Evolutionary conservation across 2,113 vertebrate genomes (phyloP).

Genomic region (Gallinago undulata): DNA sequence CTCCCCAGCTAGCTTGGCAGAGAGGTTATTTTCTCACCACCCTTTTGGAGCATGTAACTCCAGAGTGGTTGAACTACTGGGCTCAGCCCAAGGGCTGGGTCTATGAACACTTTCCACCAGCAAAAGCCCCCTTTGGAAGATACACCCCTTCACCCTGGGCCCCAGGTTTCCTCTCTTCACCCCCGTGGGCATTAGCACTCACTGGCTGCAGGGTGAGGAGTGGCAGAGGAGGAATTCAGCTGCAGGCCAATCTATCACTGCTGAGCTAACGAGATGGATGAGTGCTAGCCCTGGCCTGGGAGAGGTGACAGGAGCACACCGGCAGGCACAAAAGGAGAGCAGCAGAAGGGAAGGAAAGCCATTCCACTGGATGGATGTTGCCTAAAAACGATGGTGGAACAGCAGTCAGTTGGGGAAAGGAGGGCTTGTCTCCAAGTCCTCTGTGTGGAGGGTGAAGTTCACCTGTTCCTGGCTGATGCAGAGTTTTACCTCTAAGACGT

Average conservation of each 20-base stretch:
- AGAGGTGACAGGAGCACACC: background rate
- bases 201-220: background rate
- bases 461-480: background rate
- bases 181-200: accelerated
- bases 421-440: background rate
- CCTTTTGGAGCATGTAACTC: background rate
- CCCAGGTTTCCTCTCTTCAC: background rate
- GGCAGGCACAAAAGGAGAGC: background rate
- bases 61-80: background rate
- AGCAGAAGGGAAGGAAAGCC: background rate
- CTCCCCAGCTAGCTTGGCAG: background rate
- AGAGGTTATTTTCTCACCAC: background rate
- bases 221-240: background rate
- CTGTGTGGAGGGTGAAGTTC: background rate
- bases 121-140: background rate
- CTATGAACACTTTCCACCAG: background rate
- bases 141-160: background rate
- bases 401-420: background rate
- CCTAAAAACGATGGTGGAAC: background rate
- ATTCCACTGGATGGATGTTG: background rate
- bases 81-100: background rate
- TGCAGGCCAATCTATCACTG: background rate
- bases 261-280: background rate
- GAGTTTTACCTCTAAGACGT: background rate
- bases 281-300: background rate